Base-by-base conservation (phyloP, 2,888 invertebrate species). In the Ophion slaviceki region DNA sequence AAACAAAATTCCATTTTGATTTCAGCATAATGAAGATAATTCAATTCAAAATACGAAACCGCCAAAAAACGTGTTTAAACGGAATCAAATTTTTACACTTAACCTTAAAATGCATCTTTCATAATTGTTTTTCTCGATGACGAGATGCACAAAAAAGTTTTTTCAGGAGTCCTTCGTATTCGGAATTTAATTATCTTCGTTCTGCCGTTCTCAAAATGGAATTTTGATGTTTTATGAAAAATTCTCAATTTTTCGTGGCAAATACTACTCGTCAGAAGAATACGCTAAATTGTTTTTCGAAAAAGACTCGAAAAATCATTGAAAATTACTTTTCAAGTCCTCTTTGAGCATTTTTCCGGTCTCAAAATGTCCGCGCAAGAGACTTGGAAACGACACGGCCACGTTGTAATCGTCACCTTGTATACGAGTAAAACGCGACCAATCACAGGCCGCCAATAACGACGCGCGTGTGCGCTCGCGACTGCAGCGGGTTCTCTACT, bases 401-500 rank as follows among this genome's bases (percentile, higher is more conserved):
- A 40, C 6, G 11, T 53, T 14, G 5, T 17, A 53, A 53, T 53
- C 3, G 53, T 17, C 53, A 53, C 53, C 53, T 17, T 14, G 53
- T 53, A 53, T 5, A 53, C 14, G 14, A 45, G 20, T 17, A 24
- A 45, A 28, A 28, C 24, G 14, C 24, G 61, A 24, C 36, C 40
- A 61, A 61, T 36, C 20, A 62, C 61, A n/a, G 10, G 14, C 32
- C 36, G 53, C 28, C 32, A 20, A 72, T 53, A 57, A 20, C 32
- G 59, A 32, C 59, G 32, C 59, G 72, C 53, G 57, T 28, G 45
- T 28, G 70, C 70, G 70, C 53, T 28, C 17, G 1, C 17, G 70
- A 24, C 47, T 53, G 70, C 57, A 36, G 24, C 53, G n/a, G 59
- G 10, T 57, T n/a, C 10, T 72, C 53, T n/a, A 53, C 53, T 53